Base-by-base conservation (phyloP, 2,113 vertebrate species). In the Microcebus griseorufus region DNA sequence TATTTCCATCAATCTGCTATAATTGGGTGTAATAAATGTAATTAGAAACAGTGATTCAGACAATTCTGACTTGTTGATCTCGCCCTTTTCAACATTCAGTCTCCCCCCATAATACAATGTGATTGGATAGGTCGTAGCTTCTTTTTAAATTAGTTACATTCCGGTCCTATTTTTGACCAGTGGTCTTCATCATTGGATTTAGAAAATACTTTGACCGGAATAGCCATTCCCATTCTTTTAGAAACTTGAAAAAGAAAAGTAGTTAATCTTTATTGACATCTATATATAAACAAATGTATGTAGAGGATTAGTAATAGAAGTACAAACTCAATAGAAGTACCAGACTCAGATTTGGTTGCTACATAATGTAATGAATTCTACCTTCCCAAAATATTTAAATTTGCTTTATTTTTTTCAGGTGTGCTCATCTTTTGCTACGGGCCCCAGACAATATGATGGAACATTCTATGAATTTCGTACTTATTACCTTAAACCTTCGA, bases 381-480 rank as follows among this genome's bases (percentile, higher is more conserved):
- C 51, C 45, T 82, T 83, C 27, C 76, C 70, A 11, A 76, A 76
- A 72, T 91, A 88, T 65, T 94, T 88, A 76, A 88, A 79, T 79
- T 48, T 91, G 32, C 55, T 55, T 90, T 94, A 37, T 94, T 88
- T 88, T 86, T 75, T 12, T 94, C 62, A 97, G 97, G 89, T 87
- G 34, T 39, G 34, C 0, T 93, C 91, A 18, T 90, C 55, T 8
- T 96, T 99, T 87, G 98, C 98, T 29, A 98, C 98, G 0, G 98
- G 98, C 0, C 96, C 98, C 20, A 98, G 99, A 45, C 99, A 99
- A 91, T 45, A 98, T n/a, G 90, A 98, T 48, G 84, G 69, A 9
- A 97, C 97, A 34, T 99, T 99, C 84, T 99, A 99, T 4, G 99
- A 99, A 98, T 98, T 99, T 75, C 99, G 99, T 37, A 99, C 98